Evolutionary conservation across 2,888 invertebrate genomes (phyloP).

Genomic region (Phania funesta): DNA sequence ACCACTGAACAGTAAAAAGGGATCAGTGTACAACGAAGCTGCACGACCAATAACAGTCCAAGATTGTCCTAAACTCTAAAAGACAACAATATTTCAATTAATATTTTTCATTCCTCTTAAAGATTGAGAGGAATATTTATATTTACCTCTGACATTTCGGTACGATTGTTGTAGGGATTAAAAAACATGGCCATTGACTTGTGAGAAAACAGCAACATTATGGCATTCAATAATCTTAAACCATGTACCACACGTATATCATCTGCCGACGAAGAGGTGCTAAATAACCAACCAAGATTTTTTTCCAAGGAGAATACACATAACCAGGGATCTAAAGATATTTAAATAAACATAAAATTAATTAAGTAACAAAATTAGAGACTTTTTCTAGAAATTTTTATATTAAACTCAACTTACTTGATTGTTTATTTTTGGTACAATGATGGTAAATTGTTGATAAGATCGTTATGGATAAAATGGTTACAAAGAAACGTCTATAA

Average conservation of each 20-base stretch:
- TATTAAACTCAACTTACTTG: constrained; percentile 72
- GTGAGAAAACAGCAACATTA: constrained; percentile 84
- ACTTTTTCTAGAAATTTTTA: neutral
- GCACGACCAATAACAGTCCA: constrained; percentile 86
- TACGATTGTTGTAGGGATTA: constrained; percentile 85
- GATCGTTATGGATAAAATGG: constrained; percentile 78
- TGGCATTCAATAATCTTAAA: constrained; percentile 84
- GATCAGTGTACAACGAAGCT: constrained; percentile 87
- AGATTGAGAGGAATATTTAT: neutral
- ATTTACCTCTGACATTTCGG: constrained; percentile 84
- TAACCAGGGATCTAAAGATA: constrained; percentile 81
- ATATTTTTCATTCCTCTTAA: neutral
- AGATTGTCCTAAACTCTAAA: constrained; percentile 83
- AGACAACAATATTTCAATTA: neutral
- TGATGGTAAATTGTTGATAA: constrained; percentile 78
- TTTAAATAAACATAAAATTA: neutral
- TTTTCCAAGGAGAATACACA: constrained; percentile 84
- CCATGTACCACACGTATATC: constrained; percentile 86
- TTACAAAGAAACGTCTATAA: constrained; percentile 81
- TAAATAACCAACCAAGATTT: constrained; percentile 82
- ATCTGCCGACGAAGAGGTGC: constrained; percentile 80
- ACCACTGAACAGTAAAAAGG: constrained; percentile 86
- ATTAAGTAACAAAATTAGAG: no score
- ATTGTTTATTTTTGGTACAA: constrained; percentile 72
- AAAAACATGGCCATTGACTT: constrained; percentile 88